Evolutionary conservation across 2,797 vertebrate species (phyloP).

Genomic region (Liasis olivaceus): DNA sequence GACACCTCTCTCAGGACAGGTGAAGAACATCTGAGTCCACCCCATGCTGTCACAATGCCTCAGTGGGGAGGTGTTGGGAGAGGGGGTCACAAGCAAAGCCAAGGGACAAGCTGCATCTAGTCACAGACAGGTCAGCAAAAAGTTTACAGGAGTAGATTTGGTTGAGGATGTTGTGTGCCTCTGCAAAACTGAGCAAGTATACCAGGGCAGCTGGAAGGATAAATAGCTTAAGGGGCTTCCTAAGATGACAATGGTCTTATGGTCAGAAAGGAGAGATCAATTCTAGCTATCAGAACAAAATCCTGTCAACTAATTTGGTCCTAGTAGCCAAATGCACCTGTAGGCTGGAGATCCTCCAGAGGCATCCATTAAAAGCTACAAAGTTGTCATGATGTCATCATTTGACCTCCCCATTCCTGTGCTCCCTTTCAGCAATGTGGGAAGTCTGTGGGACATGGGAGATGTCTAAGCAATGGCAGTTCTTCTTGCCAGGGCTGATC

Average conservation of each 20-base stretch:
- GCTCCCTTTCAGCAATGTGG: not conserved
- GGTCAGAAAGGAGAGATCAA: not conserved
- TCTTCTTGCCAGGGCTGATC: not conserved
- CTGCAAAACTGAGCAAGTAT: not conserved
- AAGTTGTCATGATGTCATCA: not conserved
- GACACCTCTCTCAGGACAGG: not conserved
- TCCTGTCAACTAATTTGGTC: not conserved
- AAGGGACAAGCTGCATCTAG: not conserved
- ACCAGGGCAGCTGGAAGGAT: not conserved
- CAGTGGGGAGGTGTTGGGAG: not conserved
- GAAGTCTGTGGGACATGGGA: not conserved
- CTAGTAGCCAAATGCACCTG: not conserved
- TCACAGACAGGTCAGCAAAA: not conserved
- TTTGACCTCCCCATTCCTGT: not conserved
- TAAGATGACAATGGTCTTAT: not conserved
- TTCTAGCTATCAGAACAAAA: not conserved
- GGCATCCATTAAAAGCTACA: not conserved
- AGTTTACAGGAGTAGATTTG: not conserved
- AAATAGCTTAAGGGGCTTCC: not conserved
- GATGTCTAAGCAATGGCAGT: not conserved
- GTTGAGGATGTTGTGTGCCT: not conserved
- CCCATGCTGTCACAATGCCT: not conserved
- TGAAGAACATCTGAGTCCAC: not conserved
- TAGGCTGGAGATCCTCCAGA: not conserved
- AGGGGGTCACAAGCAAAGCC: not conserved